A percentile compares a stretch with the other conserved stretches of the same genome.
Conservation (phyloP, 2,797 vertebrate species). For the Centropyge bicolor region DNA sequence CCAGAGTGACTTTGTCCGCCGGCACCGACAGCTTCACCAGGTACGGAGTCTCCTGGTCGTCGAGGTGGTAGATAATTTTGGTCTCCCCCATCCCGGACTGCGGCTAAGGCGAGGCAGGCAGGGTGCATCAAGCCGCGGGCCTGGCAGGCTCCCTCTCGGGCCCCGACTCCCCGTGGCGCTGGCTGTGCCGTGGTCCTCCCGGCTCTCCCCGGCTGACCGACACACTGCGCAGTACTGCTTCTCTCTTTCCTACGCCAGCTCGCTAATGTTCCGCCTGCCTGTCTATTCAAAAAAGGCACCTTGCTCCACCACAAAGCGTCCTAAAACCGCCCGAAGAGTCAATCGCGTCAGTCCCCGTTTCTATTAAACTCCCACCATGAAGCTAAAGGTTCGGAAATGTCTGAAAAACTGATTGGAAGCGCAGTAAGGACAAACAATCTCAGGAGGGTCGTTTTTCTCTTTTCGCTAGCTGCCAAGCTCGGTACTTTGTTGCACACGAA, state of each 20-base stretch:
- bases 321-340: constrained; percentile 20
- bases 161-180: constrained; percentile 81
- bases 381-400: background rate
- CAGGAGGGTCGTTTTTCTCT: constrained; percentile 37
- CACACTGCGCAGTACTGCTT: constrained; percentile 56
- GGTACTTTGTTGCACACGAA: constrained; percentile 77
- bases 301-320: constrained; percentile 49
- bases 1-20: constrained; percentile 94
- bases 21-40: constrained; percentile 95
- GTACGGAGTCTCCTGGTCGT: constrained; percentile 98
- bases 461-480: constrained; percentile 66
- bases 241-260: constrained; percentile 55
- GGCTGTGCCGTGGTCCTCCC: constrained; percentile 72
- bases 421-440: constrained; percentile 39
- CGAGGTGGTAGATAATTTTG: constrained; percentile 99
- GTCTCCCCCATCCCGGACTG: constrained; percentile 94
- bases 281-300: constrained; percentile 47
- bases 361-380: background rate
- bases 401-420: constrained; percentile 1
- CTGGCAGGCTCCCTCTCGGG: constrained; percentile 84
- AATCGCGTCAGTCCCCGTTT: constrained; percentile 10
- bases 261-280: constrained; percentile 41
- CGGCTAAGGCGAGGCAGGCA: constrained; percentile 78
- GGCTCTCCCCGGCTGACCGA: constrained; percentile 60
- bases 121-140: constrained; percentile 86